phyloP scores from a whole-genome alignment of 2,113 vertebrate species.

The Pagrus major region DNA sequence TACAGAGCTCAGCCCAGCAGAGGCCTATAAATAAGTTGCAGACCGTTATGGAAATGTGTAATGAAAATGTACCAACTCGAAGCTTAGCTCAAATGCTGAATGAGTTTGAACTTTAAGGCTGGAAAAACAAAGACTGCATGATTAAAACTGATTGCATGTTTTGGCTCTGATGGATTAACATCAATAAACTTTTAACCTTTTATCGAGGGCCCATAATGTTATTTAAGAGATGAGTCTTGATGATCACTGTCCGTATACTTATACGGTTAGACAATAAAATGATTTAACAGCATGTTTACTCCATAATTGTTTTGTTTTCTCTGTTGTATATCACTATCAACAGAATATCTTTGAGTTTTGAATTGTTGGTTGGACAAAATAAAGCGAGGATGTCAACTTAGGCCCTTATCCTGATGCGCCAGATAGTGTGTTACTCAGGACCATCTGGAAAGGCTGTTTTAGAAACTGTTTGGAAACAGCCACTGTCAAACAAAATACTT shows the following conservation, averaged over 20 bases:
- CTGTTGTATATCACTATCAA: neutral
- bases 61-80: slow-evolving; percentile 33
- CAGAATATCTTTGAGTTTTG: neutral
- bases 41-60: slow-evolving; percentile 35
- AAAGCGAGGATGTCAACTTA: too few species aligned
- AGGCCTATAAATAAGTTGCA: slow-evolving; percentile 49
- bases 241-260: neutral
- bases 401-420: too few species aligned
- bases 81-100: neutral
- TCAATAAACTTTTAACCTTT: neutral
- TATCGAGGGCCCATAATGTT: neutral
- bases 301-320: neutral
- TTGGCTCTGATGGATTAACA: neutral
- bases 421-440: too few species aligned
- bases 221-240: neutral
- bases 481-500: too few species aligned
- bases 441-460: too few species aligned
- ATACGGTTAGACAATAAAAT: too few species aligned
- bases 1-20: slow-evolving; percentile 17
- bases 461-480: too few species aligned
- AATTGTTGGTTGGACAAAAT: neutral
- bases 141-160: neutral
- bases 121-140: neutral
- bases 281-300: neutral
- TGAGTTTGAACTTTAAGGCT: slow-evolving; percentile 1